These are phyloP conservation scores for Scortum barcoo DNA, from an alignment of 2,113 vertebrate genomes.

Conservation along the genomic window DNA sequence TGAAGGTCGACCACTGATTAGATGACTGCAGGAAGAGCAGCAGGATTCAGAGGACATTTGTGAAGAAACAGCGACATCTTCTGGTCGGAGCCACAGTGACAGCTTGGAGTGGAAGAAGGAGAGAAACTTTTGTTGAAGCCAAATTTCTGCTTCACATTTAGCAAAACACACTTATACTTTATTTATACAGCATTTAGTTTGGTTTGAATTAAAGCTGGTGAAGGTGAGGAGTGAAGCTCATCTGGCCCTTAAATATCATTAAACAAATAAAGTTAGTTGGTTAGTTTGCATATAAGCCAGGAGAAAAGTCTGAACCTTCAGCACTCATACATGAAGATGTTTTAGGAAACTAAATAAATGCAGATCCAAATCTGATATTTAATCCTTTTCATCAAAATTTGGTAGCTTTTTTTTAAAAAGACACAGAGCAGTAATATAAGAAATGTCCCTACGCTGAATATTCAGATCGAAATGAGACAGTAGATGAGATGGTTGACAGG, in stretches of 20 bases:
- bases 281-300: neutral
- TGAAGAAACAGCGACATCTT: constrained; percentile 64
- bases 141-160: neutral
- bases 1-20: neutral
- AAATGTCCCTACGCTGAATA: neutral
- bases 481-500: neutral
- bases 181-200: neutral
- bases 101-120: neutral
- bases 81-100: constrained; percentile 21
- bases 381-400: too few relatives aligned
- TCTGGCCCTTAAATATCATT: neutral
- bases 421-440: neutral
- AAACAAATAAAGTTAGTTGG: neutral
- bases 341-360: neutral
- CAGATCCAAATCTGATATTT: neutral
- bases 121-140: neutral
- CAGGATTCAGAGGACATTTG: neutral
- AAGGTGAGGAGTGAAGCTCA: neutral
- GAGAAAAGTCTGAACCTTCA: neutral
- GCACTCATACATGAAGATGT: neutral
- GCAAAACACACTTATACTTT: neutral
- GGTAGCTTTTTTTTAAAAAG: neutral
- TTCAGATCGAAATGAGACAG: too few relatives aligned
- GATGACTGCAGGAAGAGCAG: neutral
- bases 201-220: neutral